Evolutionary conservation across 2,797 vertebrate species (phyloP).

Genomic region (Amazona ochrocephala): DNA sequence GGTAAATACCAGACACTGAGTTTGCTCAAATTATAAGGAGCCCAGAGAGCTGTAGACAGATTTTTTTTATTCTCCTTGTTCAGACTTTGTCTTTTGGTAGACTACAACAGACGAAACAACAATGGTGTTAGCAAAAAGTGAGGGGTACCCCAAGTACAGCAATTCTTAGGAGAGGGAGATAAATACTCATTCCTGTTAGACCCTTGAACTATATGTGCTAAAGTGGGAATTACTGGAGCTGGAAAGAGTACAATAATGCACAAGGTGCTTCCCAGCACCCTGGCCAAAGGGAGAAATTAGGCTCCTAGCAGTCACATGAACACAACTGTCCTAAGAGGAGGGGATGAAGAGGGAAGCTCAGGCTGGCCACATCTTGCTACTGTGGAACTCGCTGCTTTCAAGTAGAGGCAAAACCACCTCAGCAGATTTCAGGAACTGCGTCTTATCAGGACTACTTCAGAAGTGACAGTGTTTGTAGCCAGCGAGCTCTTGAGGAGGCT

Average conservation of each 20-base stretch:
- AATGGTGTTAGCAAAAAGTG: background rate
- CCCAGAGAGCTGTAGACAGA: background rate
- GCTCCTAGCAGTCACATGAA: background rate
- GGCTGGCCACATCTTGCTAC: background rate
- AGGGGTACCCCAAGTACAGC: accelerated
- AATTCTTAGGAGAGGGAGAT: background rate
- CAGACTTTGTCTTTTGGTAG: background rate
- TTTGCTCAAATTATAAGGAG: background rate
- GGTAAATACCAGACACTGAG: background rate
- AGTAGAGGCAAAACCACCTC: background rate
- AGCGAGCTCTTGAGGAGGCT: background rate
- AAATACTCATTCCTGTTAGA: background rate
- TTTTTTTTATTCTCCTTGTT: background rate
- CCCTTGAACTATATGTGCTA: background rate
- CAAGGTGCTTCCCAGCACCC: background rate
- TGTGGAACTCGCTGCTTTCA: background rate
- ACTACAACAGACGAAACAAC: background rate
- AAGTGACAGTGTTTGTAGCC: background rate
- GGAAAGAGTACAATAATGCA: background rate
- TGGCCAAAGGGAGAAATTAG: background rate
- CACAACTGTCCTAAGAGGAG: background rate
- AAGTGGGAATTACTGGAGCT: background rate
- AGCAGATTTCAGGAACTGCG: background rate
- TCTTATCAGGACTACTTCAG: background rate
- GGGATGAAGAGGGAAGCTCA: background rate